These are phyloP conservation scores for Stenodema calcarata DNA, from an alignment of 2,888 invertebrate genomes.

Conservation along the genomic window DNA sequence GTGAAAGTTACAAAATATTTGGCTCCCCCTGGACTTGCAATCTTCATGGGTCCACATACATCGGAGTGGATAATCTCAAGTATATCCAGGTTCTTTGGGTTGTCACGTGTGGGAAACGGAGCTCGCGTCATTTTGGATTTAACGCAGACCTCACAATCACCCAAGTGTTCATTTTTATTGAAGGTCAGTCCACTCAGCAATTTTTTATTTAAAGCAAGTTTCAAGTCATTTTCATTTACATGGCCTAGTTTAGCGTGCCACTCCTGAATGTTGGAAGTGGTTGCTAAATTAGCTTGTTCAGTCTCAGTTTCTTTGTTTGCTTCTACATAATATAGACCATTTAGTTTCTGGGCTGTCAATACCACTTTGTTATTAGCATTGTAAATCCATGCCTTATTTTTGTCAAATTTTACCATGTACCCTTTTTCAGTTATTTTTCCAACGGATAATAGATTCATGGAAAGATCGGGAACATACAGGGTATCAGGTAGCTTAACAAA, in stretches of 20 bases:
- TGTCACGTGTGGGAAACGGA: conserved; percentile 17
- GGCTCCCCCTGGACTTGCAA: conserved; percentile 52
- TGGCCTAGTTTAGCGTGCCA: conserved; percentile 21
- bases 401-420: conserved; percentile 21
- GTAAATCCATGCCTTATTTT: background rate
- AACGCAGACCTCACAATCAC: conserved; percentile 35
- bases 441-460: conserved; percentile 36
- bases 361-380: background rate
- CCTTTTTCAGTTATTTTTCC: conserved; percentile 43
- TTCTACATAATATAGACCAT: background rate
- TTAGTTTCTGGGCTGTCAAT: background rate
- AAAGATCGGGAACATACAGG: conserved; percentile 27
- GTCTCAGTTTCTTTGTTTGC: background rate
- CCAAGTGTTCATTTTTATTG: background rate
- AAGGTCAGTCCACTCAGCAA: conserved; percentile 36
- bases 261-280: conserved; percentile 29
- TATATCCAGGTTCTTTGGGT: conserved; percentile 29
- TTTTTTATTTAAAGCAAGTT: background rate
- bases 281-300: background rate
- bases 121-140: conserved; percentile 36
- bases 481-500: conserved; percentile 26
- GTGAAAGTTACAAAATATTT: conserved; percentile 57
- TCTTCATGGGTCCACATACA: conserved; percentile 56
- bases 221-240: conserved; percentile 15
- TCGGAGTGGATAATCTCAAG: conserved; percentile 57